Conservation (phyloP, 2,797 vertebrate species). For the Danio choprae region DNA sequence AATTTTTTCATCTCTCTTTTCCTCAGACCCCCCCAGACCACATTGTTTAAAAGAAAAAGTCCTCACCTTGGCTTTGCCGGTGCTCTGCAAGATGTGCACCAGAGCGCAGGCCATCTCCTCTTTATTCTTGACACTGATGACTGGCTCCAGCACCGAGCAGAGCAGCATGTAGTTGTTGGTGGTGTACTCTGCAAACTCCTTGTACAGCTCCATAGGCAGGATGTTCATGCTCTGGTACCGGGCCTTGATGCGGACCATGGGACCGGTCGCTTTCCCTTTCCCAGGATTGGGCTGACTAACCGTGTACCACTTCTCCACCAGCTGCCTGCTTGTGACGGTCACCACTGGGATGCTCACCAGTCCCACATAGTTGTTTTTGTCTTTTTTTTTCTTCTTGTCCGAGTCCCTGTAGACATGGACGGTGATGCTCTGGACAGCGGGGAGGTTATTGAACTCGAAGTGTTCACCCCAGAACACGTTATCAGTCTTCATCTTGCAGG, state of each 20-base stretch:
- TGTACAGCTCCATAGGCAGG: constrained; percentile 99
- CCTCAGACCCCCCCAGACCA: no score
- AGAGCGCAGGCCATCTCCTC: constrained; percentile 97
- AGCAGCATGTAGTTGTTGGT: constrained; percentile 98
- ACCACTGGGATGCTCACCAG: constrained; percentile 89
- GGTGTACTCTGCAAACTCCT: constrained; percentile 98
- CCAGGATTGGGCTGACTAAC: constrained; percentile 89
- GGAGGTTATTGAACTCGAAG: constrained; percentile 98
- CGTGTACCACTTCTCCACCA: constrained; percentile 96
- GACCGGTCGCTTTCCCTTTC: constrained; percentile 91
- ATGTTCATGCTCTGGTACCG: constrained; percentile 98
- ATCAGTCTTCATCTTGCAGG: constrained; percentile 98
- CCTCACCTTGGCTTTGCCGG: constrained; percentile 97
- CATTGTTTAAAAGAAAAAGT: no score
- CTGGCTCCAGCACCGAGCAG: constrained; percentile 93
- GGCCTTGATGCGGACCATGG: constrained; percentile 96
- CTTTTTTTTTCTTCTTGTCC: constrained; percentile 99
- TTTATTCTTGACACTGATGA: constrained; percentile 97
- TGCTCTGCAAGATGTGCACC: constrained; percentile 98
- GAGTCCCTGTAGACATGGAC: constrained; percentile 98
- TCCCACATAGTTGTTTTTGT: constrained; percentile 96
- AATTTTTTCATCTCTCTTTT: no score
- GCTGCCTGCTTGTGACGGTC: constrained; percentile 90
- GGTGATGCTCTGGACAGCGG: constrained; percentile 86
- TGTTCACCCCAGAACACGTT: constrained; percentile 99